phyloP scores from a whole-genome alignment of 1,140 invertebrate species.

The Bemisia tabaci region DNA sequence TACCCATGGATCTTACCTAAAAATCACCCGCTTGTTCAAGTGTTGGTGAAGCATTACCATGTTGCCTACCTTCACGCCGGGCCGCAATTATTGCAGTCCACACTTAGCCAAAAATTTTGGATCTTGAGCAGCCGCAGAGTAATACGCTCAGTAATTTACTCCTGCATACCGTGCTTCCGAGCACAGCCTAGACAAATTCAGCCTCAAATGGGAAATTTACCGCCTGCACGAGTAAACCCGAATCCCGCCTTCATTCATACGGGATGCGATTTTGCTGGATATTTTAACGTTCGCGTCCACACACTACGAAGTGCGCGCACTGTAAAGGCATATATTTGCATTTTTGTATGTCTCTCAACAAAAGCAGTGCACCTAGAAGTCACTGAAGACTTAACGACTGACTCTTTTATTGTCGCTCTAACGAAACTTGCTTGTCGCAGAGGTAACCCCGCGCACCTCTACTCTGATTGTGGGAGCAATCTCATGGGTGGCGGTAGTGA shows the following conservation, averaged over 20 bases:
- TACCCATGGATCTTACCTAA: not conserved
- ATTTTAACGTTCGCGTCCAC: conserved; percentile 21
- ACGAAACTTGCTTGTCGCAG: conserved; percentile 26
- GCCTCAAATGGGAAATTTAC: conserved; percentile 27
- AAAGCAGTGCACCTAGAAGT: conserved; percentile 28
- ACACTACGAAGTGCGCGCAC: not conserved
- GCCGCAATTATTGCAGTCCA: not conserved
- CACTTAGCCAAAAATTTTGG: no score
- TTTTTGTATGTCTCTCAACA: conserved; percentile 24
- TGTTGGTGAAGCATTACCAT: conserved; percentile 1
- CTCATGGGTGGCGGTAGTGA: conserved; percentile 25
- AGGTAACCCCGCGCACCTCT: conserved; percentile 23
- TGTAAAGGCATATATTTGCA: conserved; percentile 21
- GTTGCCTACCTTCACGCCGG: not conserved
- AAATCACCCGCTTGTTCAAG: not conserved
- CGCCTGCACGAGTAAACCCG: conserved; percentile 21
- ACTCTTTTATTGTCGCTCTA: conserved; percentile 25
- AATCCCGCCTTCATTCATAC: conserved; percentile 23
- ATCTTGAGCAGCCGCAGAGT: conserved; percentile 17
- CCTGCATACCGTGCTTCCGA: conserved; percentile 20
- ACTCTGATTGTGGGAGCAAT: conserved; percentile 30
- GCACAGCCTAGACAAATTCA: conserved; percentile 3
- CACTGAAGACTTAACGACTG: conserved; percentile 21
- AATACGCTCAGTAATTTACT: conserved; percentile 12
- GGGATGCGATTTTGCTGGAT: conserved; percentile 32